phyloP scores from a whole-genome alignment of 2,113 vertebrate species.

The Zosterops pallidus region DNA sequence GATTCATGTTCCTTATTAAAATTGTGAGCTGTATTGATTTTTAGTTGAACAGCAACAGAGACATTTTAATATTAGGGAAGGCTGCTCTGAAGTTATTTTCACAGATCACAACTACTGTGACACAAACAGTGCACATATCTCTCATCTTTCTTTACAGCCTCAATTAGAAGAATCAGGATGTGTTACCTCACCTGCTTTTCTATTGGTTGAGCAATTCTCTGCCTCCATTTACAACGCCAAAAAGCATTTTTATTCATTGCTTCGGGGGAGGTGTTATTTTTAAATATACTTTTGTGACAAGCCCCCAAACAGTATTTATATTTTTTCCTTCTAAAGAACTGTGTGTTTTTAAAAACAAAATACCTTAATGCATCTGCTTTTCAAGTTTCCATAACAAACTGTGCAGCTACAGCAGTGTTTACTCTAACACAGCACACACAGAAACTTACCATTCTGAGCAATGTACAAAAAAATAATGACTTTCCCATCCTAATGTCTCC shows the following conservation, averaged over 20 bases:
- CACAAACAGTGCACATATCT: conserved; percentile 20
- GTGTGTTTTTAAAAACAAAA: conserved; percentile 31
- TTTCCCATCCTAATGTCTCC: conserved; percentile 68
- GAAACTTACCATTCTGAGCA: conserved; percentile 37
- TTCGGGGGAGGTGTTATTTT: conserved; percentile 6
- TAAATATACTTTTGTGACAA: conserved; percentile 37
- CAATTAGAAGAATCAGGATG: conserved; percentile 53
- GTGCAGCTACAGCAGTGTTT: conserved; percentile 32
- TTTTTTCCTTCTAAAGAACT: conserved; percentile 10
- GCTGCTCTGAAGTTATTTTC: conserved; percentile 69
- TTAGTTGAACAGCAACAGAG: conserved; percentile 67
- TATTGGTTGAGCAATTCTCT: neutral
- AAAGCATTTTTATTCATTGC: conserved; percentile 54
- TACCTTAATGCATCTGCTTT: conserved; percentile 38
- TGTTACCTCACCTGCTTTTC: conserved; percentile 23
- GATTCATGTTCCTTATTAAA: conserved; percentile 85
- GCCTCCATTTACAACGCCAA: conserved; percentile 21
- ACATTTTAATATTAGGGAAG: conserved; percentile 72
- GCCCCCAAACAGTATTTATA: conserved; percentile 25
- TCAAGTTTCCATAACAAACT: conserved; percentile 38
- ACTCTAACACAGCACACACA: conserved; percentile 24
- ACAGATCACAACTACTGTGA: conserved; percentile 62
- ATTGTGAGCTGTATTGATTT: conserved; percentile 78
- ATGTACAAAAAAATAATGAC: conserved; percentile 66
- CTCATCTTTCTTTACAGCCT: conserved; percentile 49